These are phyloP conservation scores for Eupeodes latifasciatus DNA, from an alignment of 2,888 invertebrate genomes.

Conservation along the genomic window DNA sequence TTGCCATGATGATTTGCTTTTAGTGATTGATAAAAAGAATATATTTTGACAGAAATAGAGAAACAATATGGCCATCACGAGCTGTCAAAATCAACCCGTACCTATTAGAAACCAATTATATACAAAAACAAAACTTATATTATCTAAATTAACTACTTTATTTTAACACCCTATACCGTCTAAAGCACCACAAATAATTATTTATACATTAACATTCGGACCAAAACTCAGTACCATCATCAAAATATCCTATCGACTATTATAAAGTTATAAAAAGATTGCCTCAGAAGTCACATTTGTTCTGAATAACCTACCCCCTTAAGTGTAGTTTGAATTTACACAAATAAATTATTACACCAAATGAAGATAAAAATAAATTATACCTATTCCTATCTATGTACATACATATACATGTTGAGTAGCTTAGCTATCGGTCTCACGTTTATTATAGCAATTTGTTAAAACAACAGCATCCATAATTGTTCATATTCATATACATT, in stretches of 20 bases:
- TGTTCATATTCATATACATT: background rate
- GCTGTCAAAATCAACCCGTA: too few species aligned
- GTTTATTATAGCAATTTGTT: slow-evolving; percentile 63
- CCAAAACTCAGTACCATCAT: background rate
- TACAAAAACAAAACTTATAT: too few species aligned
- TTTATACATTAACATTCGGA: background rate
- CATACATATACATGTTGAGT: background rate
- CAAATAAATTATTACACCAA: slow-evolving; percentile 57
- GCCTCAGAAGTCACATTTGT: slow-evolving; percentile 37
- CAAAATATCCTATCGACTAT: background rate
- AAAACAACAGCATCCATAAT: slow-evolving; percentile 35
- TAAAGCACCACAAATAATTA: slow-evolving; percentile 22
- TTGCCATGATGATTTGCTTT: too few species aligned
- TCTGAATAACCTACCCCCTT: slow-evolving; percentile 2
- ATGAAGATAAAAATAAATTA: slow-evolving; percentile 58
- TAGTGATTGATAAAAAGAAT: too few species aligned
- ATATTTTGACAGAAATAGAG: too few species aligned
- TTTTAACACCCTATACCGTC: too few species aligned
- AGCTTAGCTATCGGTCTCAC: slow-evolving; percentile 48
- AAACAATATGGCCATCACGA: too few species aligned
- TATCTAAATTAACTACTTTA: too few species aligned
- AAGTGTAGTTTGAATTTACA: slow-evolving; percentile 20
- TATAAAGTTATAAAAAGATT: background rate
- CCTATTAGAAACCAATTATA: too few species aligned
- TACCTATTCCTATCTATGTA: slow-evolving; percentile 21